A percentile compares a stretch with the other conserved stretches of the same genome.
Evolutionary conservation across 2,113 vertebrate species (phyloP).

Genomic region (Phycodurus eques): DNA sequence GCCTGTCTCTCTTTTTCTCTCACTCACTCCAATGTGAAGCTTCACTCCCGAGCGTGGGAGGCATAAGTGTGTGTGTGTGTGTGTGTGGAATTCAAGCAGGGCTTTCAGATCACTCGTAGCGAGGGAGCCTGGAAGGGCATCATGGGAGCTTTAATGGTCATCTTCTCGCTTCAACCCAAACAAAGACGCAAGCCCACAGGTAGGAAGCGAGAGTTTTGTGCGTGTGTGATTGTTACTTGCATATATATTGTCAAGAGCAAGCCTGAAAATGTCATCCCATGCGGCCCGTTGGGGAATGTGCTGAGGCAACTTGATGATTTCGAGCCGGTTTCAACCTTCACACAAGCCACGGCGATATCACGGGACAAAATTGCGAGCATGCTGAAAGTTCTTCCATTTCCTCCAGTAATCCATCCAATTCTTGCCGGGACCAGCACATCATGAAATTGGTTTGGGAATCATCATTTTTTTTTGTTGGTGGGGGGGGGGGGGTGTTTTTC

Average conservation of each 20-base stretch:
- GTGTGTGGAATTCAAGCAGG: conserved; percentile 43
- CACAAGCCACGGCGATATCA: background rate
- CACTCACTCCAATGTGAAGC: conserved; percentile 3
- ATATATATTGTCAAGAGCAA: too few species aligned
- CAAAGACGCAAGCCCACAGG: conserved; percentile 61
- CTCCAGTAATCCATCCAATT: conserved; percentile 11
- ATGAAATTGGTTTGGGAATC: conserved; percentile 60
- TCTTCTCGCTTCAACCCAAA: conserved; percentile 71
- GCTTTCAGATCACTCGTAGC: conserved; percentile 53
- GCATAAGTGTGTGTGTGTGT: conserved; percentile 25
- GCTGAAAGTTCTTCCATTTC: conserved; percentile 10
- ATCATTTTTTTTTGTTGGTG: background rate
- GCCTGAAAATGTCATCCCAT: background rate
- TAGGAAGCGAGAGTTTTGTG: conserved; percentile 40
- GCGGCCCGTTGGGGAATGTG: too few species aligned
- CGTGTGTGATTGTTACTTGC: background rate
- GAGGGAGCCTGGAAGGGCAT: conserved; percentile 48
- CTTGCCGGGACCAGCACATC: conserved; percentile 49
- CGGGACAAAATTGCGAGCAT: background rate
- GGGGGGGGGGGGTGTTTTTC: background rate
- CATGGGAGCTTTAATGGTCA: conserved; percentile 60
- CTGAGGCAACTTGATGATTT: background rate
- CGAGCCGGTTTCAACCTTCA: background rate
- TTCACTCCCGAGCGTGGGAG: conserved; percentile 21
- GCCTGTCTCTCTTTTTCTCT: background rate